phyloP scores from a whole-genome alignment of 2,113 vertebrate genomes.

The Seriola quinqueradiata region DNA sequence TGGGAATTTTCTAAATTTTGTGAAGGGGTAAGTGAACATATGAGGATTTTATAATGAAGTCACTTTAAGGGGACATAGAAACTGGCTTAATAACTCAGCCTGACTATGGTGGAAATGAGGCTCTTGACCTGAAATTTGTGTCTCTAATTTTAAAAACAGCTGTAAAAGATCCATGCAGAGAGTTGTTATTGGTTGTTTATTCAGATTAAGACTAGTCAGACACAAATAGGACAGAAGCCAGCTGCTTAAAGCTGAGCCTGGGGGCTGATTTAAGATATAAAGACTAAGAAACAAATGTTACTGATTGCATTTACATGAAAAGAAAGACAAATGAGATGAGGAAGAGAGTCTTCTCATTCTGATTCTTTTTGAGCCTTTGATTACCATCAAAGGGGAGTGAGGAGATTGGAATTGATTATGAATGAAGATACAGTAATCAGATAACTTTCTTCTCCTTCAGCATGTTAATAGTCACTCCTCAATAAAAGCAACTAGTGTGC shows the following conservation, averaged over 20 bases:
- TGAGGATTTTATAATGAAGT: background rate
- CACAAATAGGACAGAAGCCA: background rate
- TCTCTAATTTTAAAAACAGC: background rate
- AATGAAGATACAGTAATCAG: background rate
- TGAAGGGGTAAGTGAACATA: too few relatives aligned
- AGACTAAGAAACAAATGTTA: background rate
- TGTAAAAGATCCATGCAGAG: background rate
- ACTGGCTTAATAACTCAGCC: too few relatives aligned
- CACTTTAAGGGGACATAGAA: background rate
- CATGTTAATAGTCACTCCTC: background rate
- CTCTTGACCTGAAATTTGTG: too few relatives aligned
- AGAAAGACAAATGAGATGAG: background rate
- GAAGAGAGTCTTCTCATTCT: background rate
- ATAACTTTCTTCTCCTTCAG: background rate
- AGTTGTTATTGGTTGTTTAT: background rate
- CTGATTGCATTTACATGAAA: conserved; percentile 47
- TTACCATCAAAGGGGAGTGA: conserved; percentile 8
- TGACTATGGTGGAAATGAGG: too few relatives aligned
- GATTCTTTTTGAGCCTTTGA: background rate
- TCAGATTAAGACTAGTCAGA: conserved; percentile 1
- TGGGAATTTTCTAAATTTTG: background rate
- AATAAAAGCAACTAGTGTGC: background rate
- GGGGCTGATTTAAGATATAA: background rate
- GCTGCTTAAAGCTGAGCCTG: background rate
- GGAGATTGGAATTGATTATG: conserved; percentile 24